Conservation (phyloP, 2,888 invertebrate genomes). For the Sphaerophoria taeniata region DNA sequence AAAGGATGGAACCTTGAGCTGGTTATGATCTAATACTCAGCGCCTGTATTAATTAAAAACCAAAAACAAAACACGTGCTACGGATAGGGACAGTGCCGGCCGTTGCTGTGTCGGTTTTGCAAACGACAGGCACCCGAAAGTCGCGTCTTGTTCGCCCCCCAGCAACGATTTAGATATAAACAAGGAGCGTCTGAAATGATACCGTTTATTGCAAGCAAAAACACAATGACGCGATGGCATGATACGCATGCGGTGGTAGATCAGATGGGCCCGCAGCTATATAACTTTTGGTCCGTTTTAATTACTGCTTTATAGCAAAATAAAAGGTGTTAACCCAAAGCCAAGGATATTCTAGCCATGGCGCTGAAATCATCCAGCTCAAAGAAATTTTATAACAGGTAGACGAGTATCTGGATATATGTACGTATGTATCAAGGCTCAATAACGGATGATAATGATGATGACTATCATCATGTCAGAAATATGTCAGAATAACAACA, state of each 20-base stretch:
- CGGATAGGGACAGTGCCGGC: background rate
- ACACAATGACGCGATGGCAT: background rate
- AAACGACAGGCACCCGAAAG: background rate
- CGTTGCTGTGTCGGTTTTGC: background rate
- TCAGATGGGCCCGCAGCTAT: constrained; percentile 66
- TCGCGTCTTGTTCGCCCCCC: constrained; percentile 59
- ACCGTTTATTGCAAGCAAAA: constrained; percentile 50
- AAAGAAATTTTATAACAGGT: constrained; percentile 20
- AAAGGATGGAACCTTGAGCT: constrained; percentile 54
- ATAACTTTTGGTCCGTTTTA: constrained; percentile 72
- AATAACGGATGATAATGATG: constrained; percentile 69
- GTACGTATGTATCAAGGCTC: constrained; percentile 41
- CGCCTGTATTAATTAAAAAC: constrained; percentile 68
- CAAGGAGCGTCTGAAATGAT: constrained; percentile 60
- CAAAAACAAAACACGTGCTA: constrained; percentile 64
- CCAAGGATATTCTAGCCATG: constrained; percentile 47
- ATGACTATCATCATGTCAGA: constrained; percentile 61
- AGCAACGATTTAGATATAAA: constrained; percentile 28
- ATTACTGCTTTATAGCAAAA: constrained; percentile 57
- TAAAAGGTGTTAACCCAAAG: constrained; percentile 71
- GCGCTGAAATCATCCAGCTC: constrained; percentile 36
- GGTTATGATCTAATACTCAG: constrained; percentile 61
- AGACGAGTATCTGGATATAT: background rate
- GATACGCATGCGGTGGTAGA: constrained; percentile 41
- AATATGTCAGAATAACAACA: constrained; percentile 56